Evolutionary conservation across 2,113 vertebrate species (phyloP), one percentile per base, ranked within the genome.

Genomic region (Trichechus manatus): DNA sequence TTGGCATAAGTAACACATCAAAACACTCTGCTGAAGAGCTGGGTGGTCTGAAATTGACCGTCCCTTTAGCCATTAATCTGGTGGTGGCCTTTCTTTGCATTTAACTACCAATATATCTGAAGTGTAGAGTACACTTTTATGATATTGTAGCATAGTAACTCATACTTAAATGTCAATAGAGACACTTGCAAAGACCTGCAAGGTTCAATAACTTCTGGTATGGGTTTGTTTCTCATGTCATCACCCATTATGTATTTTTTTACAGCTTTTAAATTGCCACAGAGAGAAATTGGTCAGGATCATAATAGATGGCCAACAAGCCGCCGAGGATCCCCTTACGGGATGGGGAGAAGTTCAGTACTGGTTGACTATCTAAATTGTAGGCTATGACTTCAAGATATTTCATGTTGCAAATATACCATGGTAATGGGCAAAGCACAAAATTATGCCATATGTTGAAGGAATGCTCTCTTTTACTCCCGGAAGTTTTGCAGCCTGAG

Each of bases 221-320:
- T 96, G 95, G 93, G 97, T 98, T 98, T 98, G 98, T 98, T 98
- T 98, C 97, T 97, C 94, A 95, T 98, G 97, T 98, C 97, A 96
- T 98, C 93, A 95, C 95, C 96, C 75, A 96, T 98, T 97, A 95
- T 94, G 80, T 95, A 80, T 96, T 97, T 97, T 97, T 97, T 97
- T 96, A 98, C 95, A 97, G 97, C 96, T 97, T 98, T 98, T 98
- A 98, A 97, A 98, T 98, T 97, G 97, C 97, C 77, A 92, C 63
- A 84, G 95, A 97, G 93, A 97, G 72, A 95, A 97, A 97, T 94
- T 96, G 97, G 96, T 97, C 96, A 96, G 94, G 94, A 96, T 96
- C 93, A 87, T 97, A 98, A 98, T 95, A 95, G 95, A 97, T 97
- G 90, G 96, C 96, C 86, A 93, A 95, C 61, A 93, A 95, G 87